Conservation (phyloP, 1,140 invertebrate genomes). For the Brachionus rubens region DNA sequence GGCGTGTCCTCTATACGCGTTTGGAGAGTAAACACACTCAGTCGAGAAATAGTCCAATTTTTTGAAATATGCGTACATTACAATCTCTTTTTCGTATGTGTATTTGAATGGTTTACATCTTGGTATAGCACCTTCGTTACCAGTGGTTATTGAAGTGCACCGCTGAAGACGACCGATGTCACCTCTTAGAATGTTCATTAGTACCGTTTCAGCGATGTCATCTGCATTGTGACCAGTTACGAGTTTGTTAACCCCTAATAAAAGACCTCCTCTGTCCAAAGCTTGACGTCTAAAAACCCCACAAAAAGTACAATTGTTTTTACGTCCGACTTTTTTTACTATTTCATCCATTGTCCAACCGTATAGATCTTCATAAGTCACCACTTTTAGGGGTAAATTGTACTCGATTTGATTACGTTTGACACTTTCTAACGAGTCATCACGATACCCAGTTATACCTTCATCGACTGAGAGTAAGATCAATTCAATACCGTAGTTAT, state of each 20-base stretch:
- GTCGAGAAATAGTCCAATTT: constrained; percentile 97
- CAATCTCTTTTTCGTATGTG: constrained; percentile 98
- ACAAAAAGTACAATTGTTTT: constrained; percentile 99
- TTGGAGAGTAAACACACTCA: constrained; percentile 96
- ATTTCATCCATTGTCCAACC: constrained; percentile 99
- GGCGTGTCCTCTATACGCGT: constrained; percentile 91
- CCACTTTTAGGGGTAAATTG: constrained; percentile 84
- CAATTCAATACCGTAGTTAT: constrained; percentile 86
- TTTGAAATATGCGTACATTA: constrained; percentile 95
- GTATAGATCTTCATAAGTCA: constrained; percentile 92
- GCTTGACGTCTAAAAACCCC: constrained; percentile 94
- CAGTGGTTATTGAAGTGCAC: constrained; percentile 82
- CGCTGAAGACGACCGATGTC: constrained; percentile 87
- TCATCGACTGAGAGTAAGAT: constrained; percentile 94
- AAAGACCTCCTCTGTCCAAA: constrained; percentile 82
- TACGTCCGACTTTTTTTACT: constrained; percentile 85
- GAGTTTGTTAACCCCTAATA: constrained; percentile 83
- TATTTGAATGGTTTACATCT: constrained; percentile 97
- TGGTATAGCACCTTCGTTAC: constrained; percentile 67
- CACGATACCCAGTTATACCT: constrained; percentile 94
- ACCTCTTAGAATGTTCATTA: constrained; percentile 94
- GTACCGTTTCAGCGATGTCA: constrained; percentile 95
- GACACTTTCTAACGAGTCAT: constrained; percentile 95
- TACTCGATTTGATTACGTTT: constrained; percentile 86
- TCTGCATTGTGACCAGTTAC: constrained; percentile 98